Conservation (phyloP, 2,797 vertebrate genomes). For the Poliocrania exsul region DNA sequence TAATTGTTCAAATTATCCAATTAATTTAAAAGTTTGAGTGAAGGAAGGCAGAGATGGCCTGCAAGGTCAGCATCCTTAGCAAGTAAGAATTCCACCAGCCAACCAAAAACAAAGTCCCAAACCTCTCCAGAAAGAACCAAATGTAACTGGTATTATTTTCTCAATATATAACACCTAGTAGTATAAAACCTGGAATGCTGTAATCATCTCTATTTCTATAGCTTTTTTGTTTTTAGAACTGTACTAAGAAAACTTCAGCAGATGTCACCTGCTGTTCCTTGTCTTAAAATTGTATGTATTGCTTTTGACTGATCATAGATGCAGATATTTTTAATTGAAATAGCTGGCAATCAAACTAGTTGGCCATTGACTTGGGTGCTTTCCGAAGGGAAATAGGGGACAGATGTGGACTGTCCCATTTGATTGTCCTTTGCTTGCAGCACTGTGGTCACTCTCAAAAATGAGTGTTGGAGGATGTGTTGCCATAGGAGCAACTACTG, state of each 20-base stretch:
- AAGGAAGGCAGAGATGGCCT: background rate
- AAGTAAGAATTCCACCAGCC: background rate
- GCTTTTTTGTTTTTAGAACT: background rate
- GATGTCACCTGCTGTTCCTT: background rate
- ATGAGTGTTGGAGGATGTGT: background rate
- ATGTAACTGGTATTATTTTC: background rate
- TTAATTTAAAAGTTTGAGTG: background rate
- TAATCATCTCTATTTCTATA: background rate
- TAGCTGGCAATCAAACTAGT: background rate
- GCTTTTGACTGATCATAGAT: background rate
- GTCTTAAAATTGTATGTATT: background rate
- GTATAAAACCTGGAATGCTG: background rate
- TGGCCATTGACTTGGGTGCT: background rate
- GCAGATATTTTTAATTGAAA: slow-evolving; percentile 17
- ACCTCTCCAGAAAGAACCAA: background rate
- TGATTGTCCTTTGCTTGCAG: background rate
- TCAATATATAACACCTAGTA: background rate
- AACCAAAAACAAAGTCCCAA: background rate
- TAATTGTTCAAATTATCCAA: background rate
- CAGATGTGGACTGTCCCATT: slow-evolving; percentile 11
- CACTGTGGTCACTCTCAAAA: background rate
- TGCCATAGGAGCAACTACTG: slow-evolving; percentile 32
- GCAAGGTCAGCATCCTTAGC: background rate
- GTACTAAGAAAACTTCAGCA: background rate
- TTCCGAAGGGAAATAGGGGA: background rate